Evolutionary conservation across 2,113 vertebrate genomes (phyloP), one percentile per base, ranked within the genome.

Genomic region (Ictidomys tridecemlineatus): DNA sequence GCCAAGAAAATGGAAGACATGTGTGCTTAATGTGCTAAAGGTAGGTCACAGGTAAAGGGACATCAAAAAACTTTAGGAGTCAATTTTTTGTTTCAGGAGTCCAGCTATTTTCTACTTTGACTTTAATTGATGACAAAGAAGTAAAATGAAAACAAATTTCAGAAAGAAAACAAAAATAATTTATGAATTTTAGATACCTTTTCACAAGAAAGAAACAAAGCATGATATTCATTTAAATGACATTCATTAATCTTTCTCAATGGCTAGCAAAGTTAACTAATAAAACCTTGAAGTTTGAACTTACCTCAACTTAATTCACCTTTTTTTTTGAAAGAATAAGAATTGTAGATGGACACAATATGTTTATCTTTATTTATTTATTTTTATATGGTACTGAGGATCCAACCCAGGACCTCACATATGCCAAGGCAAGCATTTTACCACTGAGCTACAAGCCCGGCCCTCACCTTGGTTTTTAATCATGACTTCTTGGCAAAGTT

Each of bases 141-240:
- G 16, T 34, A 89, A 88, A 89, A 26, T n/a, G 4, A 78, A 94
- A 80, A 51, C 12, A 37, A 93, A 76, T 48, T 83, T 56, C 26
- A 67, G 28, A 84, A 82, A 58, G 14, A 85, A 24, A 65, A 94
- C 45, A 72, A 82, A 90, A 91, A 70, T 58, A 5, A 65, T 0
- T 37, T 65, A 56, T 34, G 26, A 91, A 73, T 5, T 73, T 42
- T 9, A 76, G 65, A 53, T 61, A 18, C 63, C 61, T 77, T 84
- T 90, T 85, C 45, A 30, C 61, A 83, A 95, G 78, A 91, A 85
- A 51, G 45, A 67, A n/a, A 85, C 22, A 39, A 94, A 51, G 12
- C 1, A 51, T 11, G 42, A 86, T 5, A 72, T 69, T 61, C 37
- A 85, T 32, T 95, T 42, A 92, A 67, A 77, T 17, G 45, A 53